Evolutionary conservation across 1,140 invertebrate genomes (phyloP).

Genomic region (Neodiprion pinetum): DNA sequence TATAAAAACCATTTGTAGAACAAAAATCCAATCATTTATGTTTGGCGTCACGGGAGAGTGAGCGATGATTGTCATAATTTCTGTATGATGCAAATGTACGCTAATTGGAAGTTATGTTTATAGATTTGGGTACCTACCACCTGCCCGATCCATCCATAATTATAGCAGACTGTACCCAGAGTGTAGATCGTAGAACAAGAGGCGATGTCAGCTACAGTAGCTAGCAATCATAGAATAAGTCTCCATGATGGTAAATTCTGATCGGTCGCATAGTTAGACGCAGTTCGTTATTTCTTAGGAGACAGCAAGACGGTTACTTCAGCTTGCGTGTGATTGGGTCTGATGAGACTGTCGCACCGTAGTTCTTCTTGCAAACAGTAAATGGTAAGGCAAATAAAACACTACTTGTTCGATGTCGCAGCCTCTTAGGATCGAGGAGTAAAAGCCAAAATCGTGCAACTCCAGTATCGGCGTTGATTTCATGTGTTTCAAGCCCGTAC

Average conservation of each 20-base stretch:
- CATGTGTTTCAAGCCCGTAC: background rate
- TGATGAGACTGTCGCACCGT: background rate
- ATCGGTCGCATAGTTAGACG: background rate
- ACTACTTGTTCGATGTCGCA: background rate
- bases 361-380: background rate
- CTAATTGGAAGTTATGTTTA: no score
- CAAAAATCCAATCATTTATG: no score
- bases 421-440: background rate
- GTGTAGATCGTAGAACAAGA: no score
- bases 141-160: no score
- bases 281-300: background rate
- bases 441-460: background rate
- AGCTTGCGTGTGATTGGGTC: background rate
- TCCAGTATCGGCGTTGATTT: background rate
- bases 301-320: background rate
- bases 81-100: no score
- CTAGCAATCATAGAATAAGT: background rate
- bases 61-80: no score
- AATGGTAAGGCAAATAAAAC: background rate
- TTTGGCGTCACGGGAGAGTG: no score
- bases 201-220: background rate
- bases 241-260: background rate
- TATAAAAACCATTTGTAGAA: no score
- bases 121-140: no score
- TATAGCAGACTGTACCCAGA: no score